Conservation (phyloP, 2,113 vertebrate genomes). For the Lycocorax pyrrhopterus region DNA sequence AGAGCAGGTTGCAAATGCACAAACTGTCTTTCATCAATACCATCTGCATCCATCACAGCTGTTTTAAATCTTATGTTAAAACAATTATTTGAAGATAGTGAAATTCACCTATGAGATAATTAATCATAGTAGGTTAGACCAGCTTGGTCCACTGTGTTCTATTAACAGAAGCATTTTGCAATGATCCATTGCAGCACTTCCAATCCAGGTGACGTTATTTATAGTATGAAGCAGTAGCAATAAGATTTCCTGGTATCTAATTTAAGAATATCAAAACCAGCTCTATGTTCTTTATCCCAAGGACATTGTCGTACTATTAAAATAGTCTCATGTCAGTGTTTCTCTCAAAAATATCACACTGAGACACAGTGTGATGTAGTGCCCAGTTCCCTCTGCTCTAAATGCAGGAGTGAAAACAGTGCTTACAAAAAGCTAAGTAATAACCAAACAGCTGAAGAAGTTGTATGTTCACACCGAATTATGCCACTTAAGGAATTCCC, state of each 20-base stretch:
- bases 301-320: neutral
- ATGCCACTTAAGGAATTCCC: constrained; percentile 10
- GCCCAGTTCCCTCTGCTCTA: neutral
- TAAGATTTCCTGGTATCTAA: neutral
- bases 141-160: neutral
- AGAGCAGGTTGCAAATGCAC: neutral
- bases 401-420: neutral
- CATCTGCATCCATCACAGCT: neutral
- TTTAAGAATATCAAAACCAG: neutral
- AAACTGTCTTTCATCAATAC: neutral
- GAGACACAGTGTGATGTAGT: neutral
- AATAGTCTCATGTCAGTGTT: neutral
- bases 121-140: neutral
- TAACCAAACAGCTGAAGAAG: neutral
- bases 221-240: neutral
- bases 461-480: constrained; percentile 10
- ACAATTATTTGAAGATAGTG: neutral
- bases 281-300: neutral
- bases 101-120: neutral
- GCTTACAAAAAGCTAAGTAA: neutral
- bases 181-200: neutral
- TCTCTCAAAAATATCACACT: neutral
- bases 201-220: neutral
- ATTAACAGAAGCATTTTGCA: constrained; percentile 30
- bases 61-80: neutral